Conservation (phyloP, 1,140 invertebrate genomes). For the Lethrus apterus region DNA sequence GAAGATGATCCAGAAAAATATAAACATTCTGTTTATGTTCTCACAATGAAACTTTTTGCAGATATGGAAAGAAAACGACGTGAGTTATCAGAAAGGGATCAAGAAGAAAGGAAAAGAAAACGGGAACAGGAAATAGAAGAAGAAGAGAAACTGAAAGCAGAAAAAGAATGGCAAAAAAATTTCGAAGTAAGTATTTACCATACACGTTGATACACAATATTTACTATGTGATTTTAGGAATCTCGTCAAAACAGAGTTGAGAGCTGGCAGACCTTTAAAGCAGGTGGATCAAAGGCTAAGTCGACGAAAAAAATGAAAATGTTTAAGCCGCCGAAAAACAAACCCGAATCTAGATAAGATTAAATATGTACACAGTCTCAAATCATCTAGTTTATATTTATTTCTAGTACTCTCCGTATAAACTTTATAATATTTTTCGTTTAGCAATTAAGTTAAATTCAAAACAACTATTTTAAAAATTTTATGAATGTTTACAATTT, state of each 20-base stretch:
- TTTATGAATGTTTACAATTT: too few relatives aligned
- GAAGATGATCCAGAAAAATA: constrained; percentile 93
- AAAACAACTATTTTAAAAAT: too few relatives aligned
- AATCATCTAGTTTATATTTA: too few relatives aligned
- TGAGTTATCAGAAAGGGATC: constrained; percentile 77
- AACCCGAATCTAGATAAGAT: constrained; percentile 82
- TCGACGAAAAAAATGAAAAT: constrained; percentile 68
- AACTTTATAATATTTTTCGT: too few relatives aligned
- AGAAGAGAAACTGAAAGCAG: constrained; percentile 79
- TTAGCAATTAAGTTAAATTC: too few relatives aligned
- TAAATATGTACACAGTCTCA: too few relatives aligned
- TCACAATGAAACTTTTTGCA: constrained; percentile 98
- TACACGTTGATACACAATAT: background rate
- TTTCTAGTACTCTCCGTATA: too few relatives aligned
- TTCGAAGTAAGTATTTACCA: constrained; percentile 66
- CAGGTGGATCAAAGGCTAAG: constrained; percentile 63
- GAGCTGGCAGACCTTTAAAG: constrained; percentile 93
- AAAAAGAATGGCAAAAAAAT: constrained; percentile 96
- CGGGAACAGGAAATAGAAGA: constrained; percentile 88
- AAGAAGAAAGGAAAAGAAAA: constrained; percentile 92
- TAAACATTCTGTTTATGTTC: constrained; percentile 91
- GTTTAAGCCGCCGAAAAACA: constrained; percentile 92
- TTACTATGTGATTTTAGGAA: constrained; percentile 53
- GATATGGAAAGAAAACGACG: constrained; percentile 87
- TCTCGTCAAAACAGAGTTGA: constrained; percentile 88